Base-by-base conservation (phyloP, 2,888 invertebrate species). In the Conchocele bisecta region DNA sequence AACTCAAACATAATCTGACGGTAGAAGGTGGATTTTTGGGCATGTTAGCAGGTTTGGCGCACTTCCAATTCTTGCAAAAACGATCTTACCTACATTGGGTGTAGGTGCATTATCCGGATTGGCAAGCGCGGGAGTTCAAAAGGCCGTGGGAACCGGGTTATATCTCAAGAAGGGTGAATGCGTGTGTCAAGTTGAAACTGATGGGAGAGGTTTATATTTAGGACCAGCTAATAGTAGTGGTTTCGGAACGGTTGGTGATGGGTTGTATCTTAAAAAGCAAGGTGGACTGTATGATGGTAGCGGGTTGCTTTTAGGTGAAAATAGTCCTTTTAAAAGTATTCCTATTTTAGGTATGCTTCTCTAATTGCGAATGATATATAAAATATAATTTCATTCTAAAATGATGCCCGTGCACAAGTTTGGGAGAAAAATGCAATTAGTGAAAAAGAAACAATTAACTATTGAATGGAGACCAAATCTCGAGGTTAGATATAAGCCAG, bases 151-250 rank as follows among this genome's bases (percentile, higher is more conserved):
- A 9, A 22, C n/a, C 15, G 68, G 68, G 6, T 46, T 73, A 11
- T 69, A 64, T 28, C 46, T 69, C 20, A 64, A 64, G 31, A 69
- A 56, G 69, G 68, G 68, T 26, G 68, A 70, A 31, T 56, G 56
- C 51, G 57, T 51, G 31, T 70, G 75, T 53, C 56, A 70, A 51
- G 20, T 71, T 54, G 66, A 70, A 70, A 54, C 70, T 35, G 75
- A 70, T 46, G 64, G 74, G 20, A 74, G 69, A 69, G 59, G 60
- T 46, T 63, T 68, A 51, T 72, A 67, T 67, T 39, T 72, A 31
- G 35, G 29, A 2, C 57, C 42, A 0, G 33, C 54, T 33, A 37
- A 54, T 28, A 58, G 63, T 31, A 33, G 51, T 33, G 63, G 67
- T 39, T 33, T 68, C 50, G 56, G 66, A 26, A 56, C 58, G 17